Evolutionary conservation across 2,888 invertebrate genomes (phyloP).

Genomic region (Blera fallax): DNA sequence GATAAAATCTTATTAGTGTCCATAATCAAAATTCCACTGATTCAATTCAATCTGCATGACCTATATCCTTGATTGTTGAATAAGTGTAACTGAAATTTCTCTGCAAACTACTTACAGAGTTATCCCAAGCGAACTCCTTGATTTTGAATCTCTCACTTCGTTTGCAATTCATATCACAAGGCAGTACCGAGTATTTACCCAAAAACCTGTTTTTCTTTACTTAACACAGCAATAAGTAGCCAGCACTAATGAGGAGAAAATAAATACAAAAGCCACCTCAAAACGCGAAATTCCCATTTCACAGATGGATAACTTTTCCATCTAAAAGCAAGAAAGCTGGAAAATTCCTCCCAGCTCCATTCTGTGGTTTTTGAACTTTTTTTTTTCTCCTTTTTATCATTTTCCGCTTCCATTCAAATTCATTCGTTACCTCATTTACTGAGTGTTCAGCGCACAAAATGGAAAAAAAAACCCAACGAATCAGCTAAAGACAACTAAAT

Average conservation of each 20-base stretch:
- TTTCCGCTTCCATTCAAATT: constrained; percentile 64
- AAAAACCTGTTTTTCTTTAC: constrained; percentile 4
- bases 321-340: constrained; percentile 50
- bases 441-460: constrained; percentile 52
- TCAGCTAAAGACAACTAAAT: constrained; percentile 69
- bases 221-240: constrained; percentile 6
- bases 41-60: background rate
- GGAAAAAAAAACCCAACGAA: constrained; percentile 37
- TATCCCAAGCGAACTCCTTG: background rate
- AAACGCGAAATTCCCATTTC: constrained; percentile 66
- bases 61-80: background rate
- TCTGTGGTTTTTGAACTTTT: constrained; percentile 42
- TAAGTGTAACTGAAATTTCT: background rate
- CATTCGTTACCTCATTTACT: constrained; percentile 62
- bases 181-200: background rate
- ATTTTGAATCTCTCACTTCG: background rate
- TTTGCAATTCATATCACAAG: constrained; percentile 13
- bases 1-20: too few relatives aligned
- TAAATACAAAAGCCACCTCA: constrained; percentile 45
- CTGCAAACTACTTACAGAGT: background rate
- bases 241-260: constrained; percentile 35
- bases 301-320: constrained; percentile 67
- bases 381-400: constrained; percentile 12
- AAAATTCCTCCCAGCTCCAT: constrained; percentile 56
- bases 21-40: too few relatives aligned